Base-by-base conservation (phyloP, 1,140 invertebrate species). In the Megalonaias nervosa region DNA sequence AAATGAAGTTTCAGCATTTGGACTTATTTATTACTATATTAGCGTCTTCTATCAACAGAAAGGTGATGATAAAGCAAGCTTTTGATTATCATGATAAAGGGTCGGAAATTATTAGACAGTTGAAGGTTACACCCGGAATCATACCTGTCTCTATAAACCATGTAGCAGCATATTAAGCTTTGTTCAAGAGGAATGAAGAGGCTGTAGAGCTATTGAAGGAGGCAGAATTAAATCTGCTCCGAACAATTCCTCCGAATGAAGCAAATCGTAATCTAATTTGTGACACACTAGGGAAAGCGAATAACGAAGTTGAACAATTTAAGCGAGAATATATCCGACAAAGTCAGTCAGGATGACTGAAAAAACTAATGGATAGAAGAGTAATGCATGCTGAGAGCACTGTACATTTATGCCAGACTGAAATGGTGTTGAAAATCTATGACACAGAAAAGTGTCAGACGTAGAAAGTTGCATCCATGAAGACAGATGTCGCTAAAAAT, bases 31-130 rank as follows among this genome's bases (percentile, higher is more conserved):
- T 11, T 67, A 77, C 56, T 71, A 77, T 58, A 77, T 77, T 14
- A 68, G 75, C 21, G 19, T 77, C 11, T 67, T 77, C 59, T 77
- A 77, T 55, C 62, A 71, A 12, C 75, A 77, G 55, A 71, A 60
- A 26, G 75, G 61, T 16, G 75, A 77, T 56, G 4, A 23, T 60
- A 55, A 72, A 23, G n/a, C 66, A 67, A 15, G 68, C 75, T 4
- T 60, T 77, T 5, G 48, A 71, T 21, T 72, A 71, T 26, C 72
- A 71, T 64, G n/a, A 66, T 21, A 38, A 69, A 57, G 75, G 75
- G 15, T 65, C 64, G 12, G 62, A 72, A 21, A 38, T 77, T 15
- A 71, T 71, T 15, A 19, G 16, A 9, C 66, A 64, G 21, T n/a
- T 62, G 17, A 71, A 71, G 16, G 64, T 65, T 48, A 68, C 69